These are phyloP conservation scores for Cheilosia grossa DNA, from an alignment of 2,888 invertebrate species.

Conservation along the genomic window DNA sequence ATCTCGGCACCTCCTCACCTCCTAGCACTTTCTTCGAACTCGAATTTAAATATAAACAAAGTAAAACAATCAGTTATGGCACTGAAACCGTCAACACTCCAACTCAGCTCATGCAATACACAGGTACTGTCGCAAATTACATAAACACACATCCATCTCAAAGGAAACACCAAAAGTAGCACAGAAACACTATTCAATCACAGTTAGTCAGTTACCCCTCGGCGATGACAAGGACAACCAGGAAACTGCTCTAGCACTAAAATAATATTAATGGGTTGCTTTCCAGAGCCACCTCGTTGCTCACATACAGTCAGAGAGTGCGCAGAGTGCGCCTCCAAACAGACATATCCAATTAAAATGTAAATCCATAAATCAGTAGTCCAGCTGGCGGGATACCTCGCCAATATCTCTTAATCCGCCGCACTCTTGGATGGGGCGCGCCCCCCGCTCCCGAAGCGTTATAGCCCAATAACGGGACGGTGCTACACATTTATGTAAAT, in stretches of 20 bases:
- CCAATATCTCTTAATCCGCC: conserved; percentile 67
- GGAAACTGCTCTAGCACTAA: conserved; percentile 32
- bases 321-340: conserved; percentile 47
- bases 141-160: background rate
- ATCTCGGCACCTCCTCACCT: too few species aligned
- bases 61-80: background rate
- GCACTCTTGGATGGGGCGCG: conserved; percentile 35
- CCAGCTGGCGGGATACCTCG: conserved; percentile 63
- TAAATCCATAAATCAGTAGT: conserved; percentile 73
- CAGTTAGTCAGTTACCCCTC: background rate
- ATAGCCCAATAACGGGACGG: conserved; percentile 43
- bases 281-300: background rate
- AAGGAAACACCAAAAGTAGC: conserved; percentile 20
- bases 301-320: conserved; percentile 9
- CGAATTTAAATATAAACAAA: too few species aligned
- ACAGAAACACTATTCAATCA: conserved; percentile 24
- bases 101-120: too few species aligned
- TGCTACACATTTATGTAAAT: conserved; percentile 66
- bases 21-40: too few species aligned
- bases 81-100: too few species aligned
- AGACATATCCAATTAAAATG: conserved; percentile 72
- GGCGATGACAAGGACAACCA: conserved; percentile 28
- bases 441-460: conserved; percentile 41
- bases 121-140: background rate
- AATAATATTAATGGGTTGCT: conserved; percentile 25